phyloP scores from a whole-genome alignment of 2,888 invertebrate species.

The Diloba caeruleocephala region DNA sequence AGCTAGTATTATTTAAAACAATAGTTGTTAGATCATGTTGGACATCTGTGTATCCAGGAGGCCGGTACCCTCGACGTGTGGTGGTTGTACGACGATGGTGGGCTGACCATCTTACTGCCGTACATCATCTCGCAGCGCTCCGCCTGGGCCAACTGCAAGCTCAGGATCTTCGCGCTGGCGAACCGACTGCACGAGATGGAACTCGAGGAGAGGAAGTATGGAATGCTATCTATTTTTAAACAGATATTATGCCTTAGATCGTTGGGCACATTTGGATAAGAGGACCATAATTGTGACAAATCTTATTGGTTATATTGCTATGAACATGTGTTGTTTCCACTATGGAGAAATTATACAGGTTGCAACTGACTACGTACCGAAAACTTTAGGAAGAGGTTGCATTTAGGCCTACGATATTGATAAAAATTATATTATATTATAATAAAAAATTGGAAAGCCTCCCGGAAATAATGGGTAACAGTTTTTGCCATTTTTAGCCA shows the following conservation, averaged over 20 bases:
- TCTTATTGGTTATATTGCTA: constrained; percentile 10
- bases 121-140: constrained; percentile 95
- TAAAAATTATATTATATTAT: no score
- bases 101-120: constrained; percentile 94
- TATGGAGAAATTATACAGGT: no score
- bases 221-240: constrained; percentile 10
- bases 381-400: no score
- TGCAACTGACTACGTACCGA: no score
- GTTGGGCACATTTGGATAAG: neutral
- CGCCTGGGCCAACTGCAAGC: constrained; percentile 93
- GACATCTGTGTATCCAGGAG: constrained; percentile 80
- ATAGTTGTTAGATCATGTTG: no score
- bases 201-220: constrained; percentile 95
- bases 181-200: constrained; percentile 94
- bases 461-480: no score
- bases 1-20: no score
- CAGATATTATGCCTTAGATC: neutral
- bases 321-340: no score
- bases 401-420: no score
- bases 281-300: neutral
- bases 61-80: constrained; percentile 97
- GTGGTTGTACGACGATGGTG: constrained; percentile 99
- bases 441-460: no score
- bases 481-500: no score
- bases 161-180: constrained; percentile 95